Evolutionary conservation across 2,888 invertebrate species (phyloP).

Genomic region (Fragum whitleyi): DNA sequence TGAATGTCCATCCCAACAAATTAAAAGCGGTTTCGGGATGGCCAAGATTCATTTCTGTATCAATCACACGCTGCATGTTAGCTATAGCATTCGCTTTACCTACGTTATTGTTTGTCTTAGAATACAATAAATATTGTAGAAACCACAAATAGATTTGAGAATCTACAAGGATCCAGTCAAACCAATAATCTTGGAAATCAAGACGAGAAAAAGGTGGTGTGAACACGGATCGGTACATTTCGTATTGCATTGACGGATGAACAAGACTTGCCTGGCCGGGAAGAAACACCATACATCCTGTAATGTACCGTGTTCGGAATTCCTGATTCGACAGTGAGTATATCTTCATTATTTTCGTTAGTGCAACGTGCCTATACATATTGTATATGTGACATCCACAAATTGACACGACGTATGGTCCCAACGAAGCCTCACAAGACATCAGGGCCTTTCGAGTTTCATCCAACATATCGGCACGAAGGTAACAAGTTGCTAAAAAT

Average conservation of each 20-base stretch:
- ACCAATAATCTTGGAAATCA: background rate
- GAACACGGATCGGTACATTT: background rate
- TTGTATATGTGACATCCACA: background rate
- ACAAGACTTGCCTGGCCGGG: background rate
- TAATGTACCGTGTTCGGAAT: background rate
- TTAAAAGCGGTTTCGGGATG: slow-evolving; percentile 14
- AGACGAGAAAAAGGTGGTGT: background rate
- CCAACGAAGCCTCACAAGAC: background rate
- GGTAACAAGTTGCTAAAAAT: too few species aligned
- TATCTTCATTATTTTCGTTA: background rate
- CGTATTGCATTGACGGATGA: background rate
- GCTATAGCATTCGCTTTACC: background rate
- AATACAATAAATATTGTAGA: slow-evolving; percentile 8
- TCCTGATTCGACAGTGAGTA: background rate
- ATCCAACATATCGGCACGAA: too few species aligned
- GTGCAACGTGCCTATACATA: background rate
- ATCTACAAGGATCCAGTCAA: slow-evolving; percentile 9
- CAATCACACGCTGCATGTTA: background rate
- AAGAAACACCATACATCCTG: background rate
- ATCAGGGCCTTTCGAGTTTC: background rate
- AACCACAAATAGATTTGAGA: slow-evolving; percentile 8
- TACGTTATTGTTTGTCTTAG: background rate
- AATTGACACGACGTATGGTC: background rate
- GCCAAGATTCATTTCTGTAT: background rate
- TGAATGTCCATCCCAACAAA: background rate